Evolutionary conservation across 2,113 vertebrate genomes (phyloP).

Genomic region (Macrotus californicus): DNA sequence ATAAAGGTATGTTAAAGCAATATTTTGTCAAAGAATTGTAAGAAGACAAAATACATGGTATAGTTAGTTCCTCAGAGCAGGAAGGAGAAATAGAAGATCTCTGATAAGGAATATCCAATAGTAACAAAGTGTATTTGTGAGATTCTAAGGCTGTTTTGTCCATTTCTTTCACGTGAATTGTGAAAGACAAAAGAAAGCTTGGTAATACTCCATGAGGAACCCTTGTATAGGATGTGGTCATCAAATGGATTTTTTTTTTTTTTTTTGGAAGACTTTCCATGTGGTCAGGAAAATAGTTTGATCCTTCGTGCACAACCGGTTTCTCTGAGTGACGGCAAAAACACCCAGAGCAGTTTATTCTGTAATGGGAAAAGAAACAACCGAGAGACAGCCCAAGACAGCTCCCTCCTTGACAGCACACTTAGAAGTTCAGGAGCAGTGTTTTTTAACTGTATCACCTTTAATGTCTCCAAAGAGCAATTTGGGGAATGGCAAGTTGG

Average conservation of each 20-base stretch:
- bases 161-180: background rate
- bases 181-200: background rate
- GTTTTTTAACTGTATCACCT: slow-evolving; percentile 48
- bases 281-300: slow-evolving; percentile 6
- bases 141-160: background rate
- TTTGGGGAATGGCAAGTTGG: slow-evolving; percentile 30
- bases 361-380: background rate
- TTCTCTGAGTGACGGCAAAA: background rate
- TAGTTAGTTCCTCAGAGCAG: background rate
- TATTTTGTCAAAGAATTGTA: background rate
- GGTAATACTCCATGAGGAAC: background rate
- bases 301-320: background rate
- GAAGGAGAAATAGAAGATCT: background rate
- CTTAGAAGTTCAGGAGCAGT: slow-evolving; percentile 15
- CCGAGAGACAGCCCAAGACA: background rate
- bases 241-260: background rate
- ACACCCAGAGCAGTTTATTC: background rate
- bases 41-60: background rate
- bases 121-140: background rate
- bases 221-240: background rate
- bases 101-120: background rate
- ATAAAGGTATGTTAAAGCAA: background rate
- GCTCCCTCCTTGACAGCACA: slow-evolving; percentile 28
- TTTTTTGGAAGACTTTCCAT: background rate
- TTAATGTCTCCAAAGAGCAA: slow-evolving; percentile 59